phyloP scores from a whole-genome alignment of 2,113 vertebrate genomes.

The Megaleporinus macrocephalus region DNA sequence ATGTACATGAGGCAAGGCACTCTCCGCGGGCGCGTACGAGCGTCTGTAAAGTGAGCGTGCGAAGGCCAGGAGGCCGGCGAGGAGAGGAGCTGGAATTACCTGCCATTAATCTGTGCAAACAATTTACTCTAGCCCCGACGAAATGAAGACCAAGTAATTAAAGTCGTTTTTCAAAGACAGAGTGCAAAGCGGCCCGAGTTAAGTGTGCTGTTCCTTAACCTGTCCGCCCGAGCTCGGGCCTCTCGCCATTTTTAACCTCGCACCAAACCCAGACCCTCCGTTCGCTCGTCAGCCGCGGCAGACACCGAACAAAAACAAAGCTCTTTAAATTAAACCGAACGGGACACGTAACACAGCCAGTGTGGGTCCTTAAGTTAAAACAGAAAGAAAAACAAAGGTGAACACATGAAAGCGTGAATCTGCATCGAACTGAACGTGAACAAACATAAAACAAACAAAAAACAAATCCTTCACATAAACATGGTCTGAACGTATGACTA shows the following conservation, averaged over 20 bases:
- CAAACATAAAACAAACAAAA: not conserved
- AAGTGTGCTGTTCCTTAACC: conserved; percentile 41
- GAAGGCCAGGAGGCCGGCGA: conserved; percentile 50
- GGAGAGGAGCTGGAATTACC: conserved; percentile 65
- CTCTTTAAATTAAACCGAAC: conserved; percentile 53
- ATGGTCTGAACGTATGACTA: not conserved
- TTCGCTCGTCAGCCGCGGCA: not conserved
- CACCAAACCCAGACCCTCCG: not conserved
- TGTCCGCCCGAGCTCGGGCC: conserved; percentile 48
- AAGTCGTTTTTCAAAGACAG: conserved; percentile 68
- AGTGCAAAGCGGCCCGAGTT: conserved; percentile 49
- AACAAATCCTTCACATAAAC: not conserved
- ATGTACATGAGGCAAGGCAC: conserved; percentile 74
- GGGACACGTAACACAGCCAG: conserved; percentile 29
- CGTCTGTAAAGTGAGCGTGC: not conserved
- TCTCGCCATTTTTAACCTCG: not conserved
- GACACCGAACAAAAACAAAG: conserved; percentile 36
- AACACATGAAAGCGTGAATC: conserved; percentile 12
- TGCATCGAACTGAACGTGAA: conserved; percentile 2
- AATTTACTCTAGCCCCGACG: conserved; percentile 67
- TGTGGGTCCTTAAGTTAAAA: conserved; percentile 59
- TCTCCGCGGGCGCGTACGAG: conserved; percentile 37
- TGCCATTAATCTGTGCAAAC: conserved; percentile 78
- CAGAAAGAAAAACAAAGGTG: conserved; percentile 49
- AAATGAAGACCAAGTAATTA: conserved; percentile 72